A percentile compares a stretch with the other conserved stretches of the same genome.
These are phyloP conservation scores for Mastacembelus armatus DNA, from an alignment of 2,797 vertebrate genomes.

Conservation along the genomic window DNA sequence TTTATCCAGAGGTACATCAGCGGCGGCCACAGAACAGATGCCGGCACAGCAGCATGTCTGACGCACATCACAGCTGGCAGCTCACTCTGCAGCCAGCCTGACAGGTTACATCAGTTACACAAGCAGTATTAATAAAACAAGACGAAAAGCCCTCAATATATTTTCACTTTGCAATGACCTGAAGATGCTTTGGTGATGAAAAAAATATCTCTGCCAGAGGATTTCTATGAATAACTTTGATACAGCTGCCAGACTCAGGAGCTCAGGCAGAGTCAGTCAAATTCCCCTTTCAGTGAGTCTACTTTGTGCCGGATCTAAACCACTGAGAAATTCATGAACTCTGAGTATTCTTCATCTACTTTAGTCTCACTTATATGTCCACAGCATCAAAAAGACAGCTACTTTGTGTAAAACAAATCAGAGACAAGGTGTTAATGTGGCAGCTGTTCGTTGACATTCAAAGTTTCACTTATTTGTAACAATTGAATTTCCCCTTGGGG, in stretches of 20 bases:
- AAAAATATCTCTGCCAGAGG: slow-evolving; percentile 40
- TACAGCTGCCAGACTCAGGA: slow-evolving; percentile 35
- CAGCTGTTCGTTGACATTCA: slow-evolving; percentile 6
- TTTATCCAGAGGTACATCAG: slow-evolving; percentile 50
- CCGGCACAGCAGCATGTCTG: slow-evolving; percentile 75
- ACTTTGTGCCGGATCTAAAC: slow-evolving; percentile 11
- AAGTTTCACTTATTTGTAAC: slow-evolving; percentile 3
- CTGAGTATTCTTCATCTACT: slow-evolving; percentile 23
- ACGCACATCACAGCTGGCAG: slow-evolving; percentile 75
- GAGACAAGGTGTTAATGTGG: neutral
- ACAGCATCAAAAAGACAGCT: neutral
- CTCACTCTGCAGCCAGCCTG: slow-evolving; percentile 60
- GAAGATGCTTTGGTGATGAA: slow-evolving; percentile 45
- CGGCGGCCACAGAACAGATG: slow-evolving; percentile 70
- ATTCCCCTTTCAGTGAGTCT: slow-evolving; percentile 26
- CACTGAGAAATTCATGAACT: slow-evolving; percentile 13
- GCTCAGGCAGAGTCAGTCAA: slow-evolving; percentile 38
- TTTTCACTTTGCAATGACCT: slow-evolving; percentile 78
- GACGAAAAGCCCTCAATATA: slow-evolving; percentile 29
- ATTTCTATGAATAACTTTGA: slow-evolving; percentile 46
- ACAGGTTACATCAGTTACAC: slow-evolving; percentile 72
- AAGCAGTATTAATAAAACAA: slow-evolving; percentile 25
- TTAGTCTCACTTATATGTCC: neutral
- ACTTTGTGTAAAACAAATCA: neutral
- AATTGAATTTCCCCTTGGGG: too few relatives aligned